phyloP scores from a whole-genome alignment of 2,113 vertebrate genomes.

The Pachypanchax playfairii region DNA sequence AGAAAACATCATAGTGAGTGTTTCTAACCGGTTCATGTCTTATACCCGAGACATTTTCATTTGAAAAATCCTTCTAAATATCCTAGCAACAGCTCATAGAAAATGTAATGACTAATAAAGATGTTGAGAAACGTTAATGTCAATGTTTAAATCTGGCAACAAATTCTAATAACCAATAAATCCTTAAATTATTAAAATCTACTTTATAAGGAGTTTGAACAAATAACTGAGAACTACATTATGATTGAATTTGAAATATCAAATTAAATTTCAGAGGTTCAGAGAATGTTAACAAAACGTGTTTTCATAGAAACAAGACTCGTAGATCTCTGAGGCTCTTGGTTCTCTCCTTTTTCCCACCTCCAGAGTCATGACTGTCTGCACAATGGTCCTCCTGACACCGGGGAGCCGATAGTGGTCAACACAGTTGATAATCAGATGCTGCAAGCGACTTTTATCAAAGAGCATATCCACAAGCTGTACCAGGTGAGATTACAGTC shows the following conservation, averaged over 20 bases:
- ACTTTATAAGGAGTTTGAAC: background rate
- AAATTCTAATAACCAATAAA: constrained; percentile 11
- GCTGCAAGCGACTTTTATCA: constrained; percentile 89
- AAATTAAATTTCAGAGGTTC: constrained; percentile 7
- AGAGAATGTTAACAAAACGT: too few species aligned
- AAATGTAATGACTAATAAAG: constrained; percentile 11
- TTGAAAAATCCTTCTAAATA: background rate
- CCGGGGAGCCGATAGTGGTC: constrained; percentile 87
- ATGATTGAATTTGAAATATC: background rate
- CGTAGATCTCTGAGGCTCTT: background rate
- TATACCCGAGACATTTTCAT: background rate
- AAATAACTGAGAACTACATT: background rate
- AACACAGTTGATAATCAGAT: constrained; percentile 81
- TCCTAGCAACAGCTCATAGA: constrained; percentile 16
- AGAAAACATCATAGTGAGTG: constrained; percentile 90
- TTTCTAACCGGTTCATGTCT: background rate
- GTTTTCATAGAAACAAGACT: too few species aligned
- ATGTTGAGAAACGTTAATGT: constrained; percentile 5
- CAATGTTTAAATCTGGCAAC: constrained; percentile 1
- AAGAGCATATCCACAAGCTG: constrained; percentile 81
- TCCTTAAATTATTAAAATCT: background rate
- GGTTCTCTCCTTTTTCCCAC: background rate
- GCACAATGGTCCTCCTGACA: constrained; percentile 82
- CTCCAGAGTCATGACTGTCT: constrained; percentile 91
- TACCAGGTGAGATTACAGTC: constrained; percentile 86